Percentiles rank a stretch among this genome's conserved stretches.
These are phyloP conservation scores for Seriola rivoliana DNA, from an alignment of 2,113 vertebrate genomes.

Conservation along the genomic window DNA sequence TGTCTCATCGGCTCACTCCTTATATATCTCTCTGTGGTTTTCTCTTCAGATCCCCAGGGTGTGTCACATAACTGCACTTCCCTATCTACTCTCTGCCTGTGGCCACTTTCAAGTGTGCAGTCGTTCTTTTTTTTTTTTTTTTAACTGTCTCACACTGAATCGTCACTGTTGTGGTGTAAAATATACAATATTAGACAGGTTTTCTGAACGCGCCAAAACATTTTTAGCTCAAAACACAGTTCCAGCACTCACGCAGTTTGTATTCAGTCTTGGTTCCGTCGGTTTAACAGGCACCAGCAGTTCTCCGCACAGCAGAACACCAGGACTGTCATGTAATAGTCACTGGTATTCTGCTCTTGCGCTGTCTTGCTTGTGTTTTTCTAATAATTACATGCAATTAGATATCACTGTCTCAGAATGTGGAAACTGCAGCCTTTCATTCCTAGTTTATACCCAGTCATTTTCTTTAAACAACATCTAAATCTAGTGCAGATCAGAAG, in stretches of 20 bases:
- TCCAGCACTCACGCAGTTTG: neutral
- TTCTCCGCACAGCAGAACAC: conserved; percentile 8
- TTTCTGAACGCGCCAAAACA: conserved; percentile 18
- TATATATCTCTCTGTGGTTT: conserved; percentile 38
- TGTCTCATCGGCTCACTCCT: conserved; percentile 47
- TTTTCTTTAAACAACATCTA: conserved; percentile 7
- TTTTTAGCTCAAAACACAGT: neutral
- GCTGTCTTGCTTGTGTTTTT: conserved; percentile 13
- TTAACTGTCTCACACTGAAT: neutral
- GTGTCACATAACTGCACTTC: conserved; percentile 30
- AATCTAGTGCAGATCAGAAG: neutral
- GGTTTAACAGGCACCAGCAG: conserved; percentile 19
- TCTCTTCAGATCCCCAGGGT: conserved; percentile 31
- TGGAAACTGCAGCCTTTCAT: neutral
- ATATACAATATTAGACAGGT: conserved; percentile 8
- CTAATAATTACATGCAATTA: conserved; percentile 27
- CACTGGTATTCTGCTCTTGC: conserved; percentile 12
- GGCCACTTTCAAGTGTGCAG: conserved; percentile 25
- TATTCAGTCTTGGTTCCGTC: conserved; percentile 25
- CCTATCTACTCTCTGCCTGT: conserved; percentile 29
- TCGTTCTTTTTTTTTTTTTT: conserved; percentile 7
- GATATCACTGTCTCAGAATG: conserved; percentile 10
- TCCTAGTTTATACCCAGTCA: neutral
- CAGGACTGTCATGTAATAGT: conserved; percentile 14
- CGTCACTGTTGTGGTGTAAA: neutral